phyloP scores from a whole-genome alignment of 1,140 invertebrate genomes.

The Trissolcus basalis region DNA sequence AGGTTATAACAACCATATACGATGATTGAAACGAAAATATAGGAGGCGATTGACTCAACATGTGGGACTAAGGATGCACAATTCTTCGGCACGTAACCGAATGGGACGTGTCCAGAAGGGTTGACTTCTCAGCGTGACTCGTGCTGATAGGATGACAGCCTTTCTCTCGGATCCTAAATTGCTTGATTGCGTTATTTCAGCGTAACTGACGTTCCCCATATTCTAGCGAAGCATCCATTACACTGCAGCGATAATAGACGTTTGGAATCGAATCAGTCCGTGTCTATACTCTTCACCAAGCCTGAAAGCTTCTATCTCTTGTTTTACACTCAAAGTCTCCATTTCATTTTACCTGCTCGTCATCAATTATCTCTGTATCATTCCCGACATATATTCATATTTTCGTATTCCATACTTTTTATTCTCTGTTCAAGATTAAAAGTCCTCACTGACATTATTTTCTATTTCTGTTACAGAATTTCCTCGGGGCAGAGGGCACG shows the following conservation, averaged over 20 bases:
- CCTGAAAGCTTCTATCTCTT: conserved; percentile 42
- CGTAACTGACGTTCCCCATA: conserved; percentile 59
- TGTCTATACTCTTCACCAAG: conserved; percentile 46
- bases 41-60: background rate
- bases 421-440: no score
- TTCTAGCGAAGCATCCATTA: conserved; percentile 56
- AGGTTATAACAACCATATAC: no score
- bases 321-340: conserved; percentile 43
- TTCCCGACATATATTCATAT: no score
- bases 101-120: conserved; percentile 57
- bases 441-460: no score
- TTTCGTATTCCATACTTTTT: no score
- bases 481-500: conserved; percentile 89
- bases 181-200: conserved; percentile 57
- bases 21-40: no score
- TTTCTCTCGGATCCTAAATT: conserved; percentile 59
- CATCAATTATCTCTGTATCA: conserved; percentile 21
- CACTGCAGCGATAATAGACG: conserved; percentile 55
- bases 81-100: conserved; percentile 39
- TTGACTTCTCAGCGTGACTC: conserved; percentile 53
- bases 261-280: conserved; percentile 56
- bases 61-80: conserved; percentile 19
- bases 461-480: conserved; percentile 80
- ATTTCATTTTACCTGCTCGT: conserved; percentile 27
- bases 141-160: conserved; percentile 58